phyloP scores from a whole-genome alignment of 92 coral and sea anemone genomes.

The Bergia puertoricense region DNA sequence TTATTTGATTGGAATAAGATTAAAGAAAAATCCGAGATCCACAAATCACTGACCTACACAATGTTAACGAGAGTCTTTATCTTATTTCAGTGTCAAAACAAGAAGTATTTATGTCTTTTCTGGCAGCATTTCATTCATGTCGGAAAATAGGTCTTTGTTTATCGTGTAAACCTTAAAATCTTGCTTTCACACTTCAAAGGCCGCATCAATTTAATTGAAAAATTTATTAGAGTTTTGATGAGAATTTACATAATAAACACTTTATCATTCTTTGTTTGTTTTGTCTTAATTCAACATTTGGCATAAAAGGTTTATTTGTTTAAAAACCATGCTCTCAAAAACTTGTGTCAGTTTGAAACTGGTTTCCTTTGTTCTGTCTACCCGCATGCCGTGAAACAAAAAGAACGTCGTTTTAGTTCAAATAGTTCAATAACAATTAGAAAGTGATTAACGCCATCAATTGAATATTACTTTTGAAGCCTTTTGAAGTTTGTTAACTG shows the following conservation, averaged over 20 bases:
- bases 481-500: constrained; percentile 72
- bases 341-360: constrained; percentile 69
- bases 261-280: constrained; percentile 44
- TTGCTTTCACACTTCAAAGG: constrained; percentile 42
- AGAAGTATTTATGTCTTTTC: constrained; percentile 20
- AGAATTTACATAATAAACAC: constrained; percentile 48
- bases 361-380: constrained; percentile 61
- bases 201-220: constrained; percentile 48
- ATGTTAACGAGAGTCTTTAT: constrained; percentile 2
- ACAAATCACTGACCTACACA: constrained; percentile 12
- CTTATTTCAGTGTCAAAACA: constrained; percentile 17
- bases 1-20: not conserved
- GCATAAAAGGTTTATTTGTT: constrained; percentile 77
- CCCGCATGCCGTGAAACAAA: constrained; percentile 93
- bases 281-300: constrained; percentile 54
- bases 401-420: constrained; percentile 67
- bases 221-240: constrained; percentile 44
- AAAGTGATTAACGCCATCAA: constrained; percentile 81
- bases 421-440: constrained; percentile 79
- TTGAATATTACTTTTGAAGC: constrained; percentile 84
- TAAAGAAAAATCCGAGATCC: not conserved
- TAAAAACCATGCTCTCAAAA: constrained; percentile 72
- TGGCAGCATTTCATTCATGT: constrained; percentile 31
- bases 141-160: constrained; percentile 28
- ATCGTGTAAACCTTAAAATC: constrained; percentile 26